Percentiles rank a stretch among this genome's conserved stretches.
Evolutionary conservation across 30 jellyfish, hydroid and myxozoan genomes (phyloP).

Genomic region (Mastigias papua): DNA sequence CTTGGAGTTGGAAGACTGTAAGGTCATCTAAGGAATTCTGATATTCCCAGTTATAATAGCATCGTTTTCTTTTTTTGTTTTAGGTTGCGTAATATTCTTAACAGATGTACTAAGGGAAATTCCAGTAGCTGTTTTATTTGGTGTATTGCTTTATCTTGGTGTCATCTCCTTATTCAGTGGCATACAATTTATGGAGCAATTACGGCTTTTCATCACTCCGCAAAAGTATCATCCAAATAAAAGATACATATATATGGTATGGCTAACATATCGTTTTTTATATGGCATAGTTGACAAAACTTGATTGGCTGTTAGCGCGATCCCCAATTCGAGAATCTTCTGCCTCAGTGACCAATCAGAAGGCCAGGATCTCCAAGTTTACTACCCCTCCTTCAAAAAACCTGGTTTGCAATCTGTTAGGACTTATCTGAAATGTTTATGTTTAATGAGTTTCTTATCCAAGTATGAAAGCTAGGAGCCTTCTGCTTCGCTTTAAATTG

Average conservation of each 20-base stretch:
- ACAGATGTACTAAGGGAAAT: constrained; percentile 65
- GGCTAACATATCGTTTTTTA: background rate
- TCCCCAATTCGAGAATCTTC: no score
- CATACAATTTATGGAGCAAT: constrained; percentile 84
- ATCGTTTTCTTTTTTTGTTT: background rate
- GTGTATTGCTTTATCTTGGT: constrained; percentile 86
- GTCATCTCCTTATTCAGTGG: constrained; percentile 74
- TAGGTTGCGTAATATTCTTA: constrained; percentile 71
- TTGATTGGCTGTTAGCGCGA: no score
- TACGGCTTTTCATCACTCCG: constrained; percentile 78
- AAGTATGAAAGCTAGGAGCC: no score
- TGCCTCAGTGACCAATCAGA: no score
- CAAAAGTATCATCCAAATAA: constrained; percentile 82
- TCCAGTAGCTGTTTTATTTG: constrained; percentile 83
- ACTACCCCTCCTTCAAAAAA: no score
- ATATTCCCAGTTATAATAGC: background rate
- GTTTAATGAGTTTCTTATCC: no score
- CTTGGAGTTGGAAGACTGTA: no score
- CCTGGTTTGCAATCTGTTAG: no score
- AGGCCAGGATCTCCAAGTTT: no score
- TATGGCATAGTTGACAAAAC: background rate
- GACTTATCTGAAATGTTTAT: no score
- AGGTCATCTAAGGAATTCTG: no score
- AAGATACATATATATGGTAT: constrained; percentile 78
- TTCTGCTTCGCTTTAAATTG: no score